Evolutionary conservation across 2,888 invertebrate genomes (phyloP), one percentile per base, ranked within the genome.

Genomic region (Cerceris rybyensis): DNA sequence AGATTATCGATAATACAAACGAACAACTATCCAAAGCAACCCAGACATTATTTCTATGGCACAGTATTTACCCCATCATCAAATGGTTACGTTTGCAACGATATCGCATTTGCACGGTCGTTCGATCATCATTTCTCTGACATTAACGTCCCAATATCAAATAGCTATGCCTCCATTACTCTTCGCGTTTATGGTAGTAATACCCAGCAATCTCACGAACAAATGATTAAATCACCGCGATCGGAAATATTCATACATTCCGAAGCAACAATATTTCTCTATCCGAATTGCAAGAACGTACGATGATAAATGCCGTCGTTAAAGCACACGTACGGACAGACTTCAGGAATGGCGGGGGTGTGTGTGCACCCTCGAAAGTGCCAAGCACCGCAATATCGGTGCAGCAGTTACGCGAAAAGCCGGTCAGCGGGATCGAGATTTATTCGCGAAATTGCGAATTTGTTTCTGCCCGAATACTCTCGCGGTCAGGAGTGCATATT

Each of bases 371-470:
- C 17, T 16, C 54, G 84, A 84, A 84, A 84, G 67, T 84, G 84
- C 75, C 74, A 70, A 76, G 70, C 68, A 39, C 50, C 70, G 84
- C 82, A 80, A 84, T 84, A 84, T 84, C 74, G 84, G 63, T 28
- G 70, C 73, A 55, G 71, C 76, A 70, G 79, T 78, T 81, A 83
- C 77, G 71, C 71, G 68, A 69, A 64, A 78, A 76, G 68, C 77
- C 82, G 84, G 82, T 84, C 84, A 84, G 84, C 80, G 69, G 43
- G 73, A 78, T 68, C 71, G 70, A 84, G 84, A 84, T 84, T 84
- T 84, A 84, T 84, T 75, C 76, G 64, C 61, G 66, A 84, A 84
- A 84, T 84, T 80, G 84, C 70, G 80, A 78, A 80, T 82, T 78
- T 61, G 74, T 63, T 75, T 72, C 70, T 54, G 63, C 66, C 52